Percentiles rank a stretch among this genome's conserved stretches.
Conservation (phyloP, 1,140 invertebrate species). For the Copidosoma floridanum region DNA sequence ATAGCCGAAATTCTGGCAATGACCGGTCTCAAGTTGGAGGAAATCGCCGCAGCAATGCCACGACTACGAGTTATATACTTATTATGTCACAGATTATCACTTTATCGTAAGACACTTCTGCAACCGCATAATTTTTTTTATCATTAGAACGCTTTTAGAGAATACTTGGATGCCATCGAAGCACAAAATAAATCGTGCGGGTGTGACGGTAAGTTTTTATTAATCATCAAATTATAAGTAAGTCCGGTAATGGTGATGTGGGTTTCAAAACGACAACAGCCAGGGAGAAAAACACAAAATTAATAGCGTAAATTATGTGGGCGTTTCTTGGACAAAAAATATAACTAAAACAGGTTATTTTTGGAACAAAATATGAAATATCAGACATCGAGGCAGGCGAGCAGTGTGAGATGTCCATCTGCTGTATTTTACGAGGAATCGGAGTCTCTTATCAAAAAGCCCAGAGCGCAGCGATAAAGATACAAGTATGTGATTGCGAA, state of each 20-base stretch:
- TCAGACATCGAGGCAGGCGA: slow-evolving; percentile 6
- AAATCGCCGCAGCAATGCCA: slow-evolving; percentile 49
- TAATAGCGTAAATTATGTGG: too few relatives aligned
- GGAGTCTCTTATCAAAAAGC: slow-evolving; percentile 35
- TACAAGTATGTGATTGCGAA: slow-evolving; percentile 40
- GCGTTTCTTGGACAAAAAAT: too few relatives aligned
- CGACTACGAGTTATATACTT: slow-evolving; percentile 40
- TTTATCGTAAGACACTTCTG: slow-evolving; percentile 6
- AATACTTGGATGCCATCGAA: slow-evolving; percentile 40
- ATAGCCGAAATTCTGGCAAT: slow-evolving; percentile 48
- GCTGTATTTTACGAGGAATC: slow-evolving; percentile 38
- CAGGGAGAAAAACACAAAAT: too few relatives aligned
- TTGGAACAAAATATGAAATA: too few relatives aligned
- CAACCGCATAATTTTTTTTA: neutral
- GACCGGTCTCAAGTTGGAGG: slow-evolving; percentile 48
- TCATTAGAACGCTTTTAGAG: slow-evolving; percentile 43
- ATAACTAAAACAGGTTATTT: too few relatives aligned
- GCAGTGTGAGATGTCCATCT: slow-evolving; percentile 35
- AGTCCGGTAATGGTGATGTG: too few relatives aligned
- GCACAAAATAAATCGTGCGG: slow-evolving; percentile 25
- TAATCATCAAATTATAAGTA: too few relatives aligned
- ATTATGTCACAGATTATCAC: neutral
- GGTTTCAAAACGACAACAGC: too few relatives aligned
- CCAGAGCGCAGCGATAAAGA: slow-evolving; percentile 40
- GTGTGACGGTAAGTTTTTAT: slow-evolving; percentile 7